phyloP scores from a whole-genome alignment of 2,888 invertebrate species.

The Thera britannica region DNA sequence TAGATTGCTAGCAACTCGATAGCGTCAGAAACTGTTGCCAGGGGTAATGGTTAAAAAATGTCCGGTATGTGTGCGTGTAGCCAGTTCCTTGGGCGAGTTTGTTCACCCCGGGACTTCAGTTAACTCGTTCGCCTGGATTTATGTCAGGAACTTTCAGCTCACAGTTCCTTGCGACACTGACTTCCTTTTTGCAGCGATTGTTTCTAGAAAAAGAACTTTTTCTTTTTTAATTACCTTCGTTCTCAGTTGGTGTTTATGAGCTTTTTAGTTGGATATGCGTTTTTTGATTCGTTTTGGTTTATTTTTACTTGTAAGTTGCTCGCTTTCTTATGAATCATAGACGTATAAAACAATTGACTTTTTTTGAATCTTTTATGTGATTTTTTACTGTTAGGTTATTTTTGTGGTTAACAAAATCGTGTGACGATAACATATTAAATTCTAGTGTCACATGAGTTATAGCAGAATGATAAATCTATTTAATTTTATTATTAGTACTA shows the following conservation, averaged over 20 bases:
- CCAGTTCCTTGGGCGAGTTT: conserved; percentile 66
- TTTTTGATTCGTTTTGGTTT: conserved; percentile 10
- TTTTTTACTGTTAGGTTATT: too few relatives aligned
- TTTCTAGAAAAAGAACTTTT: conserved; percentile 57
- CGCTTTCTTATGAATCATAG: neutral
- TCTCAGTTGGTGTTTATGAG: conserved; percentile 27
- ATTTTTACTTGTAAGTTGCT: neutral
- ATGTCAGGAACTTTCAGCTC: conserved; percentile 68
- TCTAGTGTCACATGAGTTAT: too few relatives aligned
- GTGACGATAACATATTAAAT: too few relatives aligned
- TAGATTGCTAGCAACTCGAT: neutral
- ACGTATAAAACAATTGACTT: neutral
- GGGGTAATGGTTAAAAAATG: conserved; percentile 41
- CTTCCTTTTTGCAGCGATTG: conserved; percentile 66
- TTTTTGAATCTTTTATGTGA: too few relatives aligned
- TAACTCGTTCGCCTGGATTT: conserved; percentile 74
- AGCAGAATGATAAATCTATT: too few relatives aligned
- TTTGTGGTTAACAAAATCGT: too few relatives aligned
- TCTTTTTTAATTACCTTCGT: conserved; percentile 52
- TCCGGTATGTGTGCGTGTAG: conserved; percentile 50
- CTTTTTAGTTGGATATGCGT: conserved; percentile 18
- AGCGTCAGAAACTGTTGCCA: conserved; percentile 5
- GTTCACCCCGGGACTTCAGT: conserved; percentile 71
- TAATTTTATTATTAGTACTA: neutral
- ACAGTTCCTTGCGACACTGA: conserved; percentile 67